Evolutionary conservation across 2,113 vertebrate genomes (phyloP).

Genomic region (Rhipidura dahli): DNA sequence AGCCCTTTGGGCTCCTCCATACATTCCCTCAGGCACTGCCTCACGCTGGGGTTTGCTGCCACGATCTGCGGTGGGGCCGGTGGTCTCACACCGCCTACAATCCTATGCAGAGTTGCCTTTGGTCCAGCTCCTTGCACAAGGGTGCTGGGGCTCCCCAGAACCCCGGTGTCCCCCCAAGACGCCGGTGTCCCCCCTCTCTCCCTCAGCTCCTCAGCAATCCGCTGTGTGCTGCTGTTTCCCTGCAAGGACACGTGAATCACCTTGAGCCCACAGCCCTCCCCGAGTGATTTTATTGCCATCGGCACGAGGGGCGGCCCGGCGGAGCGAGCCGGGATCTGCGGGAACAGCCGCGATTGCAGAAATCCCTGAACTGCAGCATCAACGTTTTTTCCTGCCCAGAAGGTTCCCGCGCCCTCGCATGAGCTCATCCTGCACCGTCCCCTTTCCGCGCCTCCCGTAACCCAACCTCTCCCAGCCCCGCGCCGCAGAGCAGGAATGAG

Average conservation of each 20-base stretch:
- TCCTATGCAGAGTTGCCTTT: neutral
- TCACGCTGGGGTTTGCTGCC: neutral
- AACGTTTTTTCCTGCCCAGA: neutral
- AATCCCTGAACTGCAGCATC: constrained; percentile 1
- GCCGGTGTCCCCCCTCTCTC: rapidly evolving
- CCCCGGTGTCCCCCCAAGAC: neutral
- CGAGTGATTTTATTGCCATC: neutral
- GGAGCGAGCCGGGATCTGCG: neutral
- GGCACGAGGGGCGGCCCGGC: neutral
- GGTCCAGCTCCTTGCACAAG: neutral
- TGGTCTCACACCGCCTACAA: neutral
- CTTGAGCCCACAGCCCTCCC: neutral
- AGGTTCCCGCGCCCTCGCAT: neutral
- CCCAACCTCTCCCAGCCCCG: neutral
- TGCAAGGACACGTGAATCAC: neutral
- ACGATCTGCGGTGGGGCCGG: rapidly evolving
- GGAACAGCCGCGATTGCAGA: neutral
- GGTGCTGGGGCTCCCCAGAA: neutral
- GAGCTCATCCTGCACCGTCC: constrained; percentile 16
- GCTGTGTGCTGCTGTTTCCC: neutral
- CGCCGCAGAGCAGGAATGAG: neutral
- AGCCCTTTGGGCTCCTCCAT: too few species aligned
- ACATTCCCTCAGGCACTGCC: rapidly evolving
- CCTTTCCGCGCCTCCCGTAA: constrained; percentile 4
- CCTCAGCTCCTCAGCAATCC: neutral